phyloP scores from a whole-genome alignment of 2,888 invertebrate species.

The Cryptocephalus moraei region DNA sequence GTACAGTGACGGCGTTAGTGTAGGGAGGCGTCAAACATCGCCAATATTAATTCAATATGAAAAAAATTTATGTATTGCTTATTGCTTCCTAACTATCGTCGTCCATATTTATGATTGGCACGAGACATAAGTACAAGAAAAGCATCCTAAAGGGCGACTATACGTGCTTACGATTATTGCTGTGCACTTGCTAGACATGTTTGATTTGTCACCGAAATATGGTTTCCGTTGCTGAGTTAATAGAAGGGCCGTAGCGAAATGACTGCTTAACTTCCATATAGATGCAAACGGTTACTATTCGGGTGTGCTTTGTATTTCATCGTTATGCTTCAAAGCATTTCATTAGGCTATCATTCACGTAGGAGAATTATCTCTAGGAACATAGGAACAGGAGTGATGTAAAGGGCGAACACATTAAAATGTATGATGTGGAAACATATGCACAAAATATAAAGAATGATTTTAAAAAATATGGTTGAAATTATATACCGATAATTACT shows the following conservation, averaged over 20 bases:
- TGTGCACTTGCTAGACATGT: slow-evolving; percentile 13
- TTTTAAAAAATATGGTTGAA: too few relatives aligned
- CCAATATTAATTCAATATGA: too few relatives aligned
- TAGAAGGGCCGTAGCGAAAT: slow-evolving; percentile 15
- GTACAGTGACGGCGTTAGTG: too few relatives aligned
- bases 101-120: too few relatives aligned
- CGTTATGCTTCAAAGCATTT: slow-evolving; percentile 35
- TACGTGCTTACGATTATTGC: too few relatives aligned
- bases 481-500: too few relatives aligned
- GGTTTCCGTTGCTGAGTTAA: slow-evolving; percentile 20
- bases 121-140: too few relatives aligned
- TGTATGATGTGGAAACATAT: neutral
- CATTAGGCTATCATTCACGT: slow-evolving; percentile 33
- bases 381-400: slow-evolving; percentile 23
- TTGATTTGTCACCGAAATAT: slow-evolving; percentile 26
- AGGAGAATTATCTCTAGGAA: slow-evolving; percentile 30
- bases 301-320: slow-evolving; percentile 25
- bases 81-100: too few relatives aligned
- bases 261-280: slow-evolving; percentile 27
- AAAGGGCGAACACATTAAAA: slow-evolving; percentile 1
- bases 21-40: too few relatives aligned
- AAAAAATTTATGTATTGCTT: too few relatives aligned
- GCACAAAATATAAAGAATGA: too few relatives aligned
- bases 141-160: too few relatives aligned
- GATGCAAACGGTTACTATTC: slow-evolving; percentile 27